A percentile compares a stretch with the other conserved stretches of the same genome.
phyloP scores from a whole-genome alignment of 2,797 vertebrate species.

The Fistularia commersonii region DNA sequence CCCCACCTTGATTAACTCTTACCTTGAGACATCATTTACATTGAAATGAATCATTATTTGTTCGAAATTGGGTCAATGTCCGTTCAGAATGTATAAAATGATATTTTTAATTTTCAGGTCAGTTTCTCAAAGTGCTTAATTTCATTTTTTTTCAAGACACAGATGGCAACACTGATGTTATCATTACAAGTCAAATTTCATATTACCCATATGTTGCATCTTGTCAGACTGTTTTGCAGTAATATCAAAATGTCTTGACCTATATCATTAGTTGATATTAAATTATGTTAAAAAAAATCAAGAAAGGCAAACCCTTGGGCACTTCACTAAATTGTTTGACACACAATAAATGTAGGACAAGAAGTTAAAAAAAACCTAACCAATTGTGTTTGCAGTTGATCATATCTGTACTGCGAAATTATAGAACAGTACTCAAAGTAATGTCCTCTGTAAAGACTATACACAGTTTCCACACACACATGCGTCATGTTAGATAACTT shows the following conservation, averaged over 20 bases:
- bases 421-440: constrained; percentile 10
- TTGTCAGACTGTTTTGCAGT: constrained; percentile 51
- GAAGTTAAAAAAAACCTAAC: constrained; percentile 53
- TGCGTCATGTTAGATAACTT: background rate
- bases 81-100: no score
- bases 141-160: no score
- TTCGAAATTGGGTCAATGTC: no score
- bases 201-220: constrained; percentile 28
- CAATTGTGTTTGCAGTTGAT: constrained; percentile 64
- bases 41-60: no score
- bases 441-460: background rate
- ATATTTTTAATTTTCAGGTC: no score
- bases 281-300: constrained; percentile 74
- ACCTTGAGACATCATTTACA: no score
- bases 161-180: no score
- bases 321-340: constrained; percentile 80
- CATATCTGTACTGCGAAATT: constrained; percentile 45
- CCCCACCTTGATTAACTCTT: no score
- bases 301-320: constrained; percentile 79
- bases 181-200: no score
- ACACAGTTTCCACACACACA: background rate
- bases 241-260: constrained; percentile 69
- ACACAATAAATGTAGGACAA: constrained; percentile 82
- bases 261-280: constrained; percentile 78
- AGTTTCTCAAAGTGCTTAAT: no score